Conservation (phyloP, 2,113 vertebrate genomes). For the Archocentrus centrarchus region DNA sequence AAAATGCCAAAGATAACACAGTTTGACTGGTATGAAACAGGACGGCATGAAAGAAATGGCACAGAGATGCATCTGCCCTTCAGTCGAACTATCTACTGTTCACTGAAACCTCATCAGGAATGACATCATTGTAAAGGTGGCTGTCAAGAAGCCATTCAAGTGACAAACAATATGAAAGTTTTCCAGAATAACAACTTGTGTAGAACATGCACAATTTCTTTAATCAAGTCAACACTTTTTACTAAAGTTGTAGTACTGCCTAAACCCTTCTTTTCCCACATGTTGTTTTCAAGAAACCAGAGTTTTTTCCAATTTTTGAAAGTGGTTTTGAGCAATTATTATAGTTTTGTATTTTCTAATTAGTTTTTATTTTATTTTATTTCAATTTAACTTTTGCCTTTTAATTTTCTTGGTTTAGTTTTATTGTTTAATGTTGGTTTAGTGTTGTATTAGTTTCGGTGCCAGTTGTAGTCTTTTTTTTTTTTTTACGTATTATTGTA, state of each 20-base stretch:
- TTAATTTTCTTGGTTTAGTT: no score
- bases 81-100: background rate
- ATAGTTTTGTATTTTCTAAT: no score
- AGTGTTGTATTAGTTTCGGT: no score
- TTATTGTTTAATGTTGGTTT: no score
- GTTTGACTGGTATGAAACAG: background rate
- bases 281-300: background rate
- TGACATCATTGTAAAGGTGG: background rate
- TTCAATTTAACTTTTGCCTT: no score
- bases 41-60: background rate
- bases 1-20: no score
- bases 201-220: background rate
- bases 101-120: background rate
- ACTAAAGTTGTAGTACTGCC: background rate
- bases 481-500: no score
- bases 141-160: rapidly evolving
- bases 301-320: background rate
- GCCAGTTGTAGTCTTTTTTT: no score
- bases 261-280: background rate
- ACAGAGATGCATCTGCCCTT: background rate
- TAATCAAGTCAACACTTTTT: background rate
- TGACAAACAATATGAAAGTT: background rate
- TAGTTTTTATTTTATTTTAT: no score
- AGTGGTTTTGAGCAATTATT: background rate
- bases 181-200: background rate